Conservation (phyloP, 1,140 invertebrate species). For the Pantala flavescens region DNA sequence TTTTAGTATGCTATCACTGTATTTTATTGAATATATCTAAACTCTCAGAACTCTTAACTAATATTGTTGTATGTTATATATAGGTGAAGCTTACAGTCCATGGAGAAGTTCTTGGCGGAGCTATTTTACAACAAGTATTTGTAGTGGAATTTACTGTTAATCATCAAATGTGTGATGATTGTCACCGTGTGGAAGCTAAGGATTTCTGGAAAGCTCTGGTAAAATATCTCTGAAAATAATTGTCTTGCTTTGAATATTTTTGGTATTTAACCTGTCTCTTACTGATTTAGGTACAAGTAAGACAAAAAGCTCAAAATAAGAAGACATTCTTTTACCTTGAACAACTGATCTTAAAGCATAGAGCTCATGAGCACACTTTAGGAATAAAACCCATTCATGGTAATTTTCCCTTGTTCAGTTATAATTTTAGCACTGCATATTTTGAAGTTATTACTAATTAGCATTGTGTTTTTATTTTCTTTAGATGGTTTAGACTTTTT, state of each 20-base stretch:
- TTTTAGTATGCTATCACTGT: too few relatives aligned
- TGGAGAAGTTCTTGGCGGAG: conserved; percentile 76
- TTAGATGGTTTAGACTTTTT: conserved; percentile 93
- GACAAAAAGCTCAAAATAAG: conserved; percentile 83
- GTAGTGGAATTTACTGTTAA: conserved; percentile 86
- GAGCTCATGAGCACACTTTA: conserved; percentile 80
- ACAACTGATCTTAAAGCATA: conserved; percentile 93
- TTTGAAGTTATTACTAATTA: conserved; percentile 20
- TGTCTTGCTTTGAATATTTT: background rate
- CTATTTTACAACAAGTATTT: conserved; percentile 83
- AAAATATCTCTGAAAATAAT: conserved; percentile 30
- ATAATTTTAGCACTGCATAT: conserved; percentile 14
- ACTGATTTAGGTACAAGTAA: conserved; percentile 57
- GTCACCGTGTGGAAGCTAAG: conserved; percentile 92
- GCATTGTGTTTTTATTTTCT: conserved; percentile 32
- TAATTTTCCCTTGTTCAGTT: conserved; percentile 30
- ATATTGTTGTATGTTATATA: too few relatives aligned
- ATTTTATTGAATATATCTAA: too few relatives aligned
- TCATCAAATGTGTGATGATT: conserved; percentile 95
- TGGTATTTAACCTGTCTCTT: too few relatives aligned
- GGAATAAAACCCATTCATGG: conserved; percentile 90
- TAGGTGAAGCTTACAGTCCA: conserved; percentile 93
- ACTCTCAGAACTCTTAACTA: too few relatives aligned
- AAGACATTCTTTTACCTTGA: conserved; percentile 98
- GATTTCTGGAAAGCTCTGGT: conserved; percentile 92